Percentiles rank a stretch among this genome's conserved stretches.
Evolutionary conservation across 2,888 invertebrate genomes (phyloP).

Genomic region (Diadegma fenestrale): DNA sequence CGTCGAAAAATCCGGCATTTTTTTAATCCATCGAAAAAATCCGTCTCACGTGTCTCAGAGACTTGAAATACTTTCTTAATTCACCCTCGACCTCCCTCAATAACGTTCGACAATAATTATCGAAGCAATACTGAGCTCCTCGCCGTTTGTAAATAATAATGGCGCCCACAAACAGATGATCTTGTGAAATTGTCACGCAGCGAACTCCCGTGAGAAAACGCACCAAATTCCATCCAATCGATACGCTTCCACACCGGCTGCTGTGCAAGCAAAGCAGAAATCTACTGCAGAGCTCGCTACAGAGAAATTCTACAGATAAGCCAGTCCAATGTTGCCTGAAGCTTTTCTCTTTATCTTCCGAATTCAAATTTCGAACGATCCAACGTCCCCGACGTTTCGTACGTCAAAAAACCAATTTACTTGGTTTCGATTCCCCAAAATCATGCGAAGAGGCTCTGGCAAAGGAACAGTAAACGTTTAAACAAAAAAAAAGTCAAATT

Average conservation of each 20-base stretch:
- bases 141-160: slow-evolving; percentile 53
- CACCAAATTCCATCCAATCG: slow-evolving; percentile 21
- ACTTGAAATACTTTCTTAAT: slow-evolving; percentile 5
- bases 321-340: background rate
- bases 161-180: slow-evolving; percentile 34
- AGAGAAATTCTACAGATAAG: background rate
- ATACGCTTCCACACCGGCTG: slow-evolving; percentile 27
- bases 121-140: slow-evolving; percentile 31
- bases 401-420: background rate
- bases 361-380: background rate
- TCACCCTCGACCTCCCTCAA: background rate
- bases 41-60: background rate
- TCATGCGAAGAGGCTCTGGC: too few relatives aligned
- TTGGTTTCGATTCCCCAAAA: background rate
- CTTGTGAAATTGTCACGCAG: slow-evolving; percentile 24
- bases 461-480: too few relatives aligned
- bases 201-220: slow-evolving; percentile 36
- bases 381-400: background rate
- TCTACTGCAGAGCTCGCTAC: slow-evolving; percentile 15
- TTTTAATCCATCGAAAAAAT: background rate
- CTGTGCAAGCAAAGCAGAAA: slow-evolving; percentile 4
- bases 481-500: too few relatives aligned
- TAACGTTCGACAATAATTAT: slow-evolving; percentile 37
- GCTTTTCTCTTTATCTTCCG: background rate
- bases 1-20: slow-evolving; percentile 23